These are phyloP conservation scores for Slavum lentiscoides DNA, from an alignment of 2,888 invertebrate species.

Conservation along the genomic window DNA sequence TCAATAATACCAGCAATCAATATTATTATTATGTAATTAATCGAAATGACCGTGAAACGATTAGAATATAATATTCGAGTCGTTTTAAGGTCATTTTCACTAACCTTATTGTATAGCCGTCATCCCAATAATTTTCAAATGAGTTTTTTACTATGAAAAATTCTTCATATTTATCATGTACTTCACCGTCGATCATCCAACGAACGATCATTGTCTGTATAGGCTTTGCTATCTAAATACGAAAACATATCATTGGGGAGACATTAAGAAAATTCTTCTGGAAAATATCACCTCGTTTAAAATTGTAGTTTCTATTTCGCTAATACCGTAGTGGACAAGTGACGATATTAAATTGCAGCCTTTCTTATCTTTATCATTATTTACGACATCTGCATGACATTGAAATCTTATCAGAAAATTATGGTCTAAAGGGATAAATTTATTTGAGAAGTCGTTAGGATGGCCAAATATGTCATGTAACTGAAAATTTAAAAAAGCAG, in stretches of 20 bases:
- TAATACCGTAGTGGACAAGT: neutral
- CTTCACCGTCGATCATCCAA: conserved; percentile 19
- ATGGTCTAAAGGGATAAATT: conserved; percentile 1
- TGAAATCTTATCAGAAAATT: neutral
- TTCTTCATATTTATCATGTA: conserved; percentile 24
- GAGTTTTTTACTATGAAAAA: conserved; percentile 15
- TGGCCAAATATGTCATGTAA: neutral
- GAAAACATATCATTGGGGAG: neutral
- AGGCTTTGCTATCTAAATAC: conserved; percentile 12
- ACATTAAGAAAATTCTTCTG: neutral
- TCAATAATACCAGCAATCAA: too few species aligned
- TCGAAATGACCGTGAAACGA: too few species aligned
- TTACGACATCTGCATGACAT: neutral
- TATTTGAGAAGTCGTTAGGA: neutral
- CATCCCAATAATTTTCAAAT: conserved; percentile 6
- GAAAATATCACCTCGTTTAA: neutral
- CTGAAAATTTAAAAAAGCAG: conserved; percentile 1
- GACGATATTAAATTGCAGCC: conserved; percentile 32
- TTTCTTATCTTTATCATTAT: neutral
- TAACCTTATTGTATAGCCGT: conserved; percentile 9
- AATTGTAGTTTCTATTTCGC: neutral
- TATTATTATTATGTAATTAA: too few species aligned
- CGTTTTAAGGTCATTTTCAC: neutral
- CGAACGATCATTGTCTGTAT: neutral
- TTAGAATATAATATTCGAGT: too few species aligned